These are phyloP conservation scores for Chrysocyon brachyurus DNA, from an alignment of 2,797 vertebrate species.

Conservation along the genomic window DNA sequence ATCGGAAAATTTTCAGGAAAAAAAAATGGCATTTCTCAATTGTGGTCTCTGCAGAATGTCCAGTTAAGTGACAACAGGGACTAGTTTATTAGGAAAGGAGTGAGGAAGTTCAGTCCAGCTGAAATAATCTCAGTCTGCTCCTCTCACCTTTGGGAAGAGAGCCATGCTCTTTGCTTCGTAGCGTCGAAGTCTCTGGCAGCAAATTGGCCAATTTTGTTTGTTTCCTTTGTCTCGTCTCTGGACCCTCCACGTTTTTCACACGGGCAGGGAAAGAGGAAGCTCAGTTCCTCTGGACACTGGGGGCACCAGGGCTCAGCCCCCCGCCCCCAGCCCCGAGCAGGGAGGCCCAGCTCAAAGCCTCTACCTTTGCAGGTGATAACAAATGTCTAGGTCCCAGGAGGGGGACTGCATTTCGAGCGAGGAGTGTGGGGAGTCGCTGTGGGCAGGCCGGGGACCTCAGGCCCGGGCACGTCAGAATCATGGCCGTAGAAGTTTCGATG, in stretches of 20 bases:
- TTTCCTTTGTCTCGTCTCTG: conserved; percentile 6
- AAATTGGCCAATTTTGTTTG: neutral
- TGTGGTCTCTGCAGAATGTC: neutral
- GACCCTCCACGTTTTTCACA: conserved; percentile 30
- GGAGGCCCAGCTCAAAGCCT: conserved; percentile 51
- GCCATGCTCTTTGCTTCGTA: neutral
- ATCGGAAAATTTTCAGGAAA: neutral
- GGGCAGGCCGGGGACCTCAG: neutral
- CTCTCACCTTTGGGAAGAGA: neutral
- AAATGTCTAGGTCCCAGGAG: conserved; percentile 12
- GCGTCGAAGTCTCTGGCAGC: neutral
- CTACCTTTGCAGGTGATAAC: conserved; percentile 29
- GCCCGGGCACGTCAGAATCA: neutral
- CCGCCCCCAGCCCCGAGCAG: too few relatives aligned
- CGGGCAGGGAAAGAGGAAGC: neutral
- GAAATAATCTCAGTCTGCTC: neutral
- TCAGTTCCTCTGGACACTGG: neutral
- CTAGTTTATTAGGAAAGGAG: neutral
- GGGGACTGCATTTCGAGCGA: neutral
- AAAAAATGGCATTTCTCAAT: neutral
- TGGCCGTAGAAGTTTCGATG: neutral
- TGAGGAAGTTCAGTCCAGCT: neutral
- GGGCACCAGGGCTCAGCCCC: neutral
- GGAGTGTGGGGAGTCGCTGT: conserved; percentile 49
- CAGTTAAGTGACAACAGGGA: neutral